These are phyloP conservation scores for Cricetomys ansorgei DNA, from an alignment of 2,113 vertebrate species.

Conservation along the genomic window DNA sequence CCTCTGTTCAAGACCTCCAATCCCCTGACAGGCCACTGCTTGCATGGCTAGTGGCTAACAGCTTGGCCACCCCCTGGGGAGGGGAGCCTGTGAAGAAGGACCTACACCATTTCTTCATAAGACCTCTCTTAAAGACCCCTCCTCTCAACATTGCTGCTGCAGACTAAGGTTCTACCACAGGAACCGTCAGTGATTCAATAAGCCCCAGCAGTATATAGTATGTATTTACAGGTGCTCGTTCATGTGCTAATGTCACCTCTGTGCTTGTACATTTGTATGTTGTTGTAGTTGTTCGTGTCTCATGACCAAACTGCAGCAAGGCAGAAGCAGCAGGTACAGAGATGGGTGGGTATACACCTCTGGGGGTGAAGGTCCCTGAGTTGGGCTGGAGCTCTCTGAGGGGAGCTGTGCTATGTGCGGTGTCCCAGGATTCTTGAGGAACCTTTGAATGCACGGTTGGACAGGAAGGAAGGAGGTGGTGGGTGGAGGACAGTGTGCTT, in stretches of 20 bases:
- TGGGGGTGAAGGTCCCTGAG: too few relatives aligned
- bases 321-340: too few relatives aligned
- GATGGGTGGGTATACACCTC: not conserved
- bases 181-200: not conserved
- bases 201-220: not conserved
- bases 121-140: fast-evolving
- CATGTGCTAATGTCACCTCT: fast-evolving
- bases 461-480: not conserved
- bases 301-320: not conserved
- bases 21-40: too few relatives aligned
- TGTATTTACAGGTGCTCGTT: not conserved
- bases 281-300: not conserved
- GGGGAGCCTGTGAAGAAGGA: too few relatives aligned
- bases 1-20: too few relatives aligned
- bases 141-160: not conserved
- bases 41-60: too few relatives aligned
- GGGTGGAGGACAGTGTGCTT: not conserved
- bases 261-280: too few relatives aligned
- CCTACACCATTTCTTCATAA: too few relatives aligned
- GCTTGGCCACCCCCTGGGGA: too few relatives aligned
- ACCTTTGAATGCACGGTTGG: not conserved
- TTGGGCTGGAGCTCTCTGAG: too few relatives aligned
- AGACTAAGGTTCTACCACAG: too few relatives aligned
- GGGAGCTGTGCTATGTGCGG: not conserved
- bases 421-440: not conserved